Evolutionary conservation across 2,888 invertebrate genomes (phyloP), one percentile per base, ranked within the genome.

Genomic region (Dascillus cervinus): DNA sequence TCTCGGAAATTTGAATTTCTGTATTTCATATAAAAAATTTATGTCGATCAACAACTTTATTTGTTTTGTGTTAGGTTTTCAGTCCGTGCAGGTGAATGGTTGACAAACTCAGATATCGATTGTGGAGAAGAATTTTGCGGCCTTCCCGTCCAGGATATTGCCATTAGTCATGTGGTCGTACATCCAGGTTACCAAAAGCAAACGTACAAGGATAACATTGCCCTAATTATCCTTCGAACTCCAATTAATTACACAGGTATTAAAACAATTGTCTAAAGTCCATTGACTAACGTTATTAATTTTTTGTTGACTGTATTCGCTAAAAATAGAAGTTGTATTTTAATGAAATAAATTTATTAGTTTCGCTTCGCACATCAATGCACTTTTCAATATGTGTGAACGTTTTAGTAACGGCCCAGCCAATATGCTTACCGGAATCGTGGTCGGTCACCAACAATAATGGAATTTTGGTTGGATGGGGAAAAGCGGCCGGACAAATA

Each of bases 61-160:
- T 9, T 29, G 28, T 49, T 17, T n/a, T n/a, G n/a, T n/a, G n/a
- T n/a, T 24, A 86, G 86, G 46, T 79, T 77, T 34, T 76, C 77
- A 3, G 79, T 84, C 21, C 72, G 82, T 19, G 73, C 82, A 1
- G 86, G 86, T 0, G 85, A 86, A 62, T 85, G 75, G 66, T 77
- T 81, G 48, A 75, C 75, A 1, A 69, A 74, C n/a, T 72, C 71
- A 0, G 78, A 82, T 55, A 80, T 82, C 1, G 85, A 86, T 56
- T 86, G 86, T 53, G 79, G 75, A 28, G 75, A 73, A 22, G 77
- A 75, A 46, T 84, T 84, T 65, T 86, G 86, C 60, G 82, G 82
- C 0, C 75, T 79, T 0, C 75, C 79, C 1, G 72, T 76, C 0
- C 77, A 79, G 50, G 79, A 79, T 40, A 72, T 84, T 46, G 74